Evolutionary conservation across 2,113 vertebrate genomes (phyloP).

Genomic region (Lagopus leucura): DNA sequence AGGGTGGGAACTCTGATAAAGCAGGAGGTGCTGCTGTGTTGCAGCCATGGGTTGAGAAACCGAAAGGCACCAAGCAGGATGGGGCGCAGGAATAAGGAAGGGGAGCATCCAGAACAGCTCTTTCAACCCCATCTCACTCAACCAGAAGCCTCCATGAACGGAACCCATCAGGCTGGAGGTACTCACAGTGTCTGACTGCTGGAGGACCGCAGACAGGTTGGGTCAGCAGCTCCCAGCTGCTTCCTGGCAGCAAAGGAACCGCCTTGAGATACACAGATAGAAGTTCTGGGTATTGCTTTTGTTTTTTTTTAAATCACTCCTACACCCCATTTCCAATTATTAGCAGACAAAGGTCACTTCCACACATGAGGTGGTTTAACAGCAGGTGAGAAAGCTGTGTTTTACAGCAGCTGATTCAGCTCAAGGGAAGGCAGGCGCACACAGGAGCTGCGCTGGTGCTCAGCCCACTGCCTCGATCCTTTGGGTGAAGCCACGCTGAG

Average conservation of each 20-base stretch:
- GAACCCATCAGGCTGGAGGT: background rate
- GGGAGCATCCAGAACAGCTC: no score
- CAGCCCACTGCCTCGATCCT: accelerated
- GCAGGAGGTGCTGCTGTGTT: background rate
- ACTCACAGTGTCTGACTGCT: accelerated
- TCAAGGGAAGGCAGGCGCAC: accelerated
- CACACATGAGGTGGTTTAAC: background rate
- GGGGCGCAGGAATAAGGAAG: background rate
- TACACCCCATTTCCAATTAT: background rate
- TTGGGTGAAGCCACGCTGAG: accelerated
- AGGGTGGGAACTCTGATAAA: background rate
- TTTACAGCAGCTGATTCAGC: background rate
- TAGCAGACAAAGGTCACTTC: background rate
- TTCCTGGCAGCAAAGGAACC: background rate
- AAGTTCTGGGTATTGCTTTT: background rate
- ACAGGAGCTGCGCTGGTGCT: accelerated
- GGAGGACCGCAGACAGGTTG: background rate
- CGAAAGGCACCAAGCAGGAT: accelerated
- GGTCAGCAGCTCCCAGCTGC: background rate
- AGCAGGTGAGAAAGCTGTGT: accelerated
- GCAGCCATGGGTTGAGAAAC: background rate
- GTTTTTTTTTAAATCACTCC: background rate
- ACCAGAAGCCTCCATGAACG: accelerated
- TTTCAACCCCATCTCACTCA: background rate
- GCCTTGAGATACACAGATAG: background rate